phyloP scores from a whole-genome alignment of 2,113 vertebrate genomes.

The Varanus komodoensis region DNA sequence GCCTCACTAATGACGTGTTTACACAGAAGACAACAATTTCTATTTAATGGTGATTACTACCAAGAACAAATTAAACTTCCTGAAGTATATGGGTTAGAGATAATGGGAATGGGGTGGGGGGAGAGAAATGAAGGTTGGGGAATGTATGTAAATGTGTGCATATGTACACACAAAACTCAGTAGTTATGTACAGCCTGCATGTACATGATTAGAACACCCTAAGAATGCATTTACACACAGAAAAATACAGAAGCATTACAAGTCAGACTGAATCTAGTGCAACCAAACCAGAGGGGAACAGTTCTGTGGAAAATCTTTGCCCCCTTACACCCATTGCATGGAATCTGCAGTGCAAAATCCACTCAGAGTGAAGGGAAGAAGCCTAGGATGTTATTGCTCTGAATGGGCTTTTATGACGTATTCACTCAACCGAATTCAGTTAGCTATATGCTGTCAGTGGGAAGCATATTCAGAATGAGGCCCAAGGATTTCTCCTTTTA shows the following conservation, averaged over 20 bases:
- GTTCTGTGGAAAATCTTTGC: background rate
- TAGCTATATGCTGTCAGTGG: background rate
- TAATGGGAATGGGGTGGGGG: slow-evolving; percentile 71
- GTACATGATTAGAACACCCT: slow-evolving; percentile 14
- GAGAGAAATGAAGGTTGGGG: slow-evolving; percentile 69
- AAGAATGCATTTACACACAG: accelerated
- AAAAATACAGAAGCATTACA: background rate
- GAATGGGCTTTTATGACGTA: background rate
- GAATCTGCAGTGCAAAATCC: no score
- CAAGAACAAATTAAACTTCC: slow-evolving; percentile 84
- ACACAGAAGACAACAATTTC: slow-evolving; percentile 86
- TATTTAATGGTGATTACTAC: slow-evolving; percentile 86
- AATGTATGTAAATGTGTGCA: slow-evolving; percentile 37
- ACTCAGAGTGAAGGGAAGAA: background rate
- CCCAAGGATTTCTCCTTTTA: background rate
- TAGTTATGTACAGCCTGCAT: background rate
- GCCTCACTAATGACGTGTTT: slow-evolving; percentile 84
- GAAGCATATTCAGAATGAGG: background rate
- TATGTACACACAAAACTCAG: background rate
- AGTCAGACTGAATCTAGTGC: background rate
- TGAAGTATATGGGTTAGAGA: slow-evolving; percentile 77
- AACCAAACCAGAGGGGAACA: background rate
- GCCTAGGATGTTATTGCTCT: background rate
- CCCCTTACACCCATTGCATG: no score
- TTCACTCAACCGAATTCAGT: background rate